Evolutionary conservation across 2,888 invertebrate genomes (phyloP), one percentile per base, ranked within the genome.

Genomic region (Dascillus cervinus): DNA sequence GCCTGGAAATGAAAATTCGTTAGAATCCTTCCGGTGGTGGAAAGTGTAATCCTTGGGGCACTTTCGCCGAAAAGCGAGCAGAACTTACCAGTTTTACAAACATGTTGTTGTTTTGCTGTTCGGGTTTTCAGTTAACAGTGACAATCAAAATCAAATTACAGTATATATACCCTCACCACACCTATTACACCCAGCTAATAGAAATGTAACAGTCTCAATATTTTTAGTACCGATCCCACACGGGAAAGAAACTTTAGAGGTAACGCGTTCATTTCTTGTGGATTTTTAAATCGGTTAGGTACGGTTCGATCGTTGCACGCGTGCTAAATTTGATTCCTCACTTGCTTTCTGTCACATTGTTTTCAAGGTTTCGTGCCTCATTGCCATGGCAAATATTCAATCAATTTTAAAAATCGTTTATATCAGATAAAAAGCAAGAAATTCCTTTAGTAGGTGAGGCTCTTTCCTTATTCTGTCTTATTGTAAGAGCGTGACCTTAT

Each of bases 51-150:
- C 29, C 29, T 29, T 29, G 23, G 11, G 14, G 8, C 37, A 34
- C 37, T 28, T 8, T 10, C 23, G 2, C 20, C 23, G 8, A 17
- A 27, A 25, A 25, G 28, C 21, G 34, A 35, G 23, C 26, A 36
- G 33, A 33, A 60, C 63, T 62, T 57, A 64, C 63, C 63, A 64
- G 60, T 62, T 64, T 64, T 60, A 62, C 62, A 50, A 64, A 64
- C 63, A 64, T 62, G 58, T 60, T 59, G 58, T 47, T 47, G 46
- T 42, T 48, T 45, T 46, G 48, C 40, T 47, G 53, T 51, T 55
- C 50, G 50, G 53, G n/a, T n/a, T n/a, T n/a, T n/a, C n/a, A n/a
- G 46, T 53, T 52, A 49, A 56, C 50, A 54, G 47, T 57, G 53
- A 46, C 44, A 49, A 53, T 53, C 48, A 49, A 50, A 53, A 53